These are phyloP conservation scores for Zoanthus solanderi DNA, from an alignment of 92 coral and sea anemone species.

Conservation along the genomic window DNA sequence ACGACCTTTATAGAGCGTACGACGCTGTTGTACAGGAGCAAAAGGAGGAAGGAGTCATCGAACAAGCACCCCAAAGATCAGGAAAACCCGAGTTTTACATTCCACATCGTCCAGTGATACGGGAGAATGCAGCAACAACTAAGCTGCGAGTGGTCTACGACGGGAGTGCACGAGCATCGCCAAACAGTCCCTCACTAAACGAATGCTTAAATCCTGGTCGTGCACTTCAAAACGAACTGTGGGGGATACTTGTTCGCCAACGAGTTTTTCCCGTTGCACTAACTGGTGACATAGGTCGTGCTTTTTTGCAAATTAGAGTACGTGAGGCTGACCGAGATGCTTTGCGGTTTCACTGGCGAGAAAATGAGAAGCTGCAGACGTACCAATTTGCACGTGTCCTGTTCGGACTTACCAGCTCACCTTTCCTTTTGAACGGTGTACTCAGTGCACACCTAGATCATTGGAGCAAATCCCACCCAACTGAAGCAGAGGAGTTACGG, in stretches of 20 bases:
- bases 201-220: constrained; percentile 48
- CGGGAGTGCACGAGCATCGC: constrained; percentile 23
- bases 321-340: background rate
- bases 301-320: constrained; percentile 33
- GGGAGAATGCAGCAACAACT: constrained; percentile 41
- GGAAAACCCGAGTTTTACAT: background rate
- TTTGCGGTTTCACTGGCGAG: constrained; percentile 43
- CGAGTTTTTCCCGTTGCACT: constrained; percentile 23
- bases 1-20: background rate
- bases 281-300: constrained; percentile 34
- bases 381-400: constrained; percentile 22
- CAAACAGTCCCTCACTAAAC: constrained; percentile 21
- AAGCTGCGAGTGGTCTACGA: constrained; percentile 49
- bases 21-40: constrained; percentile 22
- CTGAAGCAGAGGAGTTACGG: constrained; percentile 17
- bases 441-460: constrained; percentile 29
- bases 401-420: constrained; percentile 37
- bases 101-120: constrained; percentile 11
- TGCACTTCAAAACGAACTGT: constrained; percentile 43
- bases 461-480: constrained; percentile 1
- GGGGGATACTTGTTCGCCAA: constrained; percentile 35
- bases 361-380: background rate
- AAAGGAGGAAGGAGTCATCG: background rate
- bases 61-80: background rate
- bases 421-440: constrained; percentile 28